These are phyloP conservation scores for Calyptommatus sinebrachiatus DNA, from an alignment of 2,113 vertebrate genomes.

Conservation along the genomic window DNA sequence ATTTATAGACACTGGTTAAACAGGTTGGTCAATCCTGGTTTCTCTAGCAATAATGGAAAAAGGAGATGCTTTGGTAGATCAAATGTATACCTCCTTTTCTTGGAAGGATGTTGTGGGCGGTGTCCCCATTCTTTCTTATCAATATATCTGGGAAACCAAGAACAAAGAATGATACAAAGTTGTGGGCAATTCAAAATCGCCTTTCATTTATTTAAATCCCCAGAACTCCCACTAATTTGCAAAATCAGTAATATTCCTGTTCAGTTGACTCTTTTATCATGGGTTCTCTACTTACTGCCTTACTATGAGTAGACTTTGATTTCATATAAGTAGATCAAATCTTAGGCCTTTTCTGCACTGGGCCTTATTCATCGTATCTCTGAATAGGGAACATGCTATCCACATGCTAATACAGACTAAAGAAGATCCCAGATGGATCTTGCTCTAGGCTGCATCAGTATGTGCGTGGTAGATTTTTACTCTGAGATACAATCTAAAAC, in stretches of 20 bases:
- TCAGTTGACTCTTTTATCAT: background rate
- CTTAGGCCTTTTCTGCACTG: background rate
- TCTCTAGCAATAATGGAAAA: background rate
- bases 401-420: too few relatives aligned
- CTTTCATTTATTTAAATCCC: background rate
- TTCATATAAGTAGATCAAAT: background rate
- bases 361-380: too few relatives aligned
- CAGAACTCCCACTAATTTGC: background rate
- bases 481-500: too few relatives aligned
- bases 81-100: background rate
- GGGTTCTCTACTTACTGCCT: background rate
- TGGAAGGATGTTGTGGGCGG: background rate
- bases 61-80: constrained; percentile 4
- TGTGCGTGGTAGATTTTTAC: too few relatives aligned
- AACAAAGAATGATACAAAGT: background rate
- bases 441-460: too few relatives aligned
- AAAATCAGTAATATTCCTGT: background rate
- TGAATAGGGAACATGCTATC: too few relatives aligned
- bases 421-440: too few relatives aligned
- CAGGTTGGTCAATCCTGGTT: background rate
- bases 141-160: background rate
- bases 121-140: constrained; percentile 7
- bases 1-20: constrained; percentile 5
- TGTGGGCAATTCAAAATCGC: background rate
- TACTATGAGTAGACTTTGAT: background rate